A percentile compares a stretch with the other conserved stretches of the same genome.
Evolutionary conservation across 2,113 vertebrate genomes (phyloP).

Genomic region (Clarias macrocephalus): DNA sequence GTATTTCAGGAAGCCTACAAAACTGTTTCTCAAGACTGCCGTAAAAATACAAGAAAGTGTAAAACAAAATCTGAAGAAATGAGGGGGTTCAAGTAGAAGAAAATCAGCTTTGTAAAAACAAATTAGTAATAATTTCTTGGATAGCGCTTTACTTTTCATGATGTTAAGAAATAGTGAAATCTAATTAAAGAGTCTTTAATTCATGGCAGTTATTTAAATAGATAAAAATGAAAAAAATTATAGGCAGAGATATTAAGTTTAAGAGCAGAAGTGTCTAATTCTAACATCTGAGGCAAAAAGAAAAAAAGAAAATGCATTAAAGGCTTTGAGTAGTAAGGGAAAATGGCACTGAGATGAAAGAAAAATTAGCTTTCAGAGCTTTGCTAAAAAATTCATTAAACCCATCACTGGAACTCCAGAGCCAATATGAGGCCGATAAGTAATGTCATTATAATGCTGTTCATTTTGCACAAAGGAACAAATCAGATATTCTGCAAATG

Average conservation of each 20-base stretch:
- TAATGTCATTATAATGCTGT: neutral
- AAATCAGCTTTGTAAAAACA: neutral
- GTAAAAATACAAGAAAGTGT: too few species aligned
- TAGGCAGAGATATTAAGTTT: neutral
- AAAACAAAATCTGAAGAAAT: too few species aligned
- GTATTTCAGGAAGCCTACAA: too few species aligned
- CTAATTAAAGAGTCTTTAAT: neutral
- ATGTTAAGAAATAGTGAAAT: neutral
- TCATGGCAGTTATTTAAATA: neutral
- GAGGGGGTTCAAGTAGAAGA: too few species aligned
- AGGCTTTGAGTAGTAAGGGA: neutral
- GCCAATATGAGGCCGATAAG: neutral
- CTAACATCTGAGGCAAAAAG: neutral
- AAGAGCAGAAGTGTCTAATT: neutral
- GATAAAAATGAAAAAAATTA: neutral
- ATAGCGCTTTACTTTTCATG: neutral
- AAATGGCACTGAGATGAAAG: neutral
- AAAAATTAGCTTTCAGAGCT: neutral
- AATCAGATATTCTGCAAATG: constrained; percentile 10
- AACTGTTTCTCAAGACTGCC: too few species aligned
- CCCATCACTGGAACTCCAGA: neutral
- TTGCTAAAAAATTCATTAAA: neutral
- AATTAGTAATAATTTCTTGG: neutral
- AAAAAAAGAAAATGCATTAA: neutral
- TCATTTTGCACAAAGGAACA: constrained; percentile 16